A percentile compares a stretch with the other conserved stretches of the same genome.
These are phyloP conservation scores for Eucera pruinosa DNA, from an alignment of 2,888 invertebrate genomes.

Conservation along the genomic window DNA sequence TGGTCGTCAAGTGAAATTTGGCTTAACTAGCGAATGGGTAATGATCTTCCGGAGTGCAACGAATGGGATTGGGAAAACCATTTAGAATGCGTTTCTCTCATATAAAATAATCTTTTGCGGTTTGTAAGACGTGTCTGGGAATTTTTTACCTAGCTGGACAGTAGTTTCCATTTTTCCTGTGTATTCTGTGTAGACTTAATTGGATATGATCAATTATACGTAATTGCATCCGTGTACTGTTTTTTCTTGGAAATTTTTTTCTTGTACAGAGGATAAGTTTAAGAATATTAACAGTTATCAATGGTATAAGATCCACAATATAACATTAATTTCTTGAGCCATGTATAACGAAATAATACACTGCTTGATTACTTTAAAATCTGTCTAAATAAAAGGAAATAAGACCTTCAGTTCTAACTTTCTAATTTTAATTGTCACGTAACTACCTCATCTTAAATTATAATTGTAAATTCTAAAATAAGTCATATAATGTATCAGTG, in stretches of 20 bases:
- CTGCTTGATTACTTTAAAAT: too few species aligned
- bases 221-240: slow-evolving; percentile 11
- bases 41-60: slow-evolving; percentile 29
- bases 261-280: slow-evolving; percentile 7
- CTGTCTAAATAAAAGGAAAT: neutral
- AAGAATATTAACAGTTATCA: neutral
- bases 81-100: neutral
- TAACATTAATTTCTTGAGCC: too few species aligned
- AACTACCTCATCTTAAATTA: neutral
- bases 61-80: slow-evolving; percentile 22
- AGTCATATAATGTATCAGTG: too few species aligned
- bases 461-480: neutral
- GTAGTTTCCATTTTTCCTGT: slow-evolving; percentile 1
- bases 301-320: too few species aligned
- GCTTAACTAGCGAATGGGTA: slow-evolving; percentile 28
- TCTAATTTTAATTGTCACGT: neutral
- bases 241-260: neutral
- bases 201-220: neutral
- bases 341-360: too few species aligned
- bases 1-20: slow-evolving; percentile 59
- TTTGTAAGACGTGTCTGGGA: neutral
- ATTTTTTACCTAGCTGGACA: slow-evolving; percentile 4
- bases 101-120: neutral
- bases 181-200: neutral
- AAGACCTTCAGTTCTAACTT: too few species aligned